Percentiles rank a stretch among this genome's conserved stretches.
phyloP scores from a whole-genome alignment of 2,888 invertebrate species.

The Apamea epomidion region DNA sequence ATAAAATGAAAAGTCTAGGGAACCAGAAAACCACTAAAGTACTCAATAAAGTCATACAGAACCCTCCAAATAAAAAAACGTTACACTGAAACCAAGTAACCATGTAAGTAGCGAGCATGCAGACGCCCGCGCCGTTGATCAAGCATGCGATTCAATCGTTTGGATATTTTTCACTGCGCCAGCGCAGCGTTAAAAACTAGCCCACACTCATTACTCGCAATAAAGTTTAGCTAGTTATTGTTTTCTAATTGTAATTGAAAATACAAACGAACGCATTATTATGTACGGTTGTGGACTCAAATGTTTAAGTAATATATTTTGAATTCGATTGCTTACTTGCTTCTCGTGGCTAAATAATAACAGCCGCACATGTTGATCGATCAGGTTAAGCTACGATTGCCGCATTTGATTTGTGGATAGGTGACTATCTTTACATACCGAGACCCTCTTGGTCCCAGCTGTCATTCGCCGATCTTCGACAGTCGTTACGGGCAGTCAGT shows the following conservation, averaged over 20 bases:
- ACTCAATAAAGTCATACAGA: conserved; percentile 28
- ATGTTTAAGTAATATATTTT: background rate
- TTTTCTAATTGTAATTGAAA: conserved; percentile 62
- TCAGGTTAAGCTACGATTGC: too few relatives aligned
- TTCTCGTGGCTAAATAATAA: background rate
- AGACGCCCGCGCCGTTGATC: conserved; percentile 63
- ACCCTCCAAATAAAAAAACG: conserved; percentile 9
- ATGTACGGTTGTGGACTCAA: background rate
- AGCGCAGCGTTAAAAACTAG: conserved; percentile 51
- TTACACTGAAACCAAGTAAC: conserved; percentile 32
- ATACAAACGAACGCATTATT: conserved; percentile 17
- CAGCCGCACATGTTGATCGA: too few relatives aligned
- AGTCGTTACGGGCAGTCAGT: too few relatives aligned
- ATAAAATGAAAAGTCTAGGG: background rate
- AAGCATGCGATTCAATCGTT: conserved; percentile 67
- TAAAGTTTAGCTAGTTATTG: conserved; percentile 66
- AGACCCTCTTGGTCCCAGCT: too few relatives aligned
- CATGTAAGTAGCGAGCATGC: conserved; percentile 56
- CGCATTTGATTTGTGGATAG: too few relatives aligned
- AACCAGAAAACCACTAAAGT: background rate
- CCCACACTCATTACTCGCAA: conserved; percentile 56
- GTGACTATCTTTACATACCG: too few relatives aligned
- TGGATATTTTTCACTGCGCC: conserved; percentile 56
- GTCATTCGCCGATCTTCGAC: too few relatives aligned
- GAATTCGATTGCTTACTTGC: background rate